Evolutionary conservation across 2,888 invertebrate genomes (phyloP).

Genomic region (Chloroclystis v-ata): DNA sequence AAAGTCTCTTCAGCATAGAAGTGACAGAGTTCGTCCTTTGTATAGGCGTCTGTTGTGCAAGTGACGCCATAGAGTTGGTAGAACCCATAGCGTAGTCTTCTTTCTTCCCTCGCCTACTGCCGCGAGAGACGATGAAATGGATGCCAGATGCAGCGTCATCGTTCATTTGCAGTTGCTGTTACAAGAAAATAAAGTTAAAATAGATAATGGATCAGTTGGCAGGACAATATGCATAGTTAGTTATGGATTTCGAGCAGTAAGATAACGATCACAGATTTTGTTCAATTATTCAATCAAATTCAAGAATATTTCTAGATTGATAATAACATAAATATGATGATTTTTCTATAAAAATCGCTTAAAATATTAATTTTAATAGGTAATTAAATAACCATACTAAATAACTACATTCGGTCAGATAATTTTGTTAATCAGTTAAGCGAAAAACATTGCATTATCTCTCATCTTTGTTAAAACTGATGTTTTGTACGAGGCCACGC

Average conservation of each 20-base stretch:
- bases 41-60: conserved; percentile 80
- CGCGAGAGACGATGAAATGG: conserved; percentile 82
- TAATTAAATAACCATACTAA: too few relatives aligned
- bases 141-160: conserved; percentile 86
- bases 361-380: too few relatives aligned
- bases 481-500: conserved; percentile 15
- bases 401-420: too few relatives aligned
- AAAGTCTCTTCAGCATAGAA: conserved; percentile 85
- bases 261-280: not conserved
- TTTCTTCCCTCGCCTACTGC: conserved; percentile 64
- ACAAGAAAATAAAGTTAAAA: not conserved
- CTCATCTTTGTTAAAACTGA: not conserved
- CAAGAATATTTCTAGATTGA: too few relatives aligned
- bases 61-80: conserved; percentile 75
- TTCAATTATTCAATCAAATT: not conserved
- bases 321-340: too few relatives aligned
- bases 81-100: conserved; percentile 72
- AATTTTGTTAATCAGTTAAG: too few relatives aligned
- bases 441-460: not conserved
- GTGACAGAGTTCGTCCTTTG: conserved; percentile 87
- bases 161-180: conserved; percentile 75
- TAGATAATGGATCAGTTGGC: too few relatives aligned
- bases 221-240: too few relatives aligned
- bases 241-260: not conserved
- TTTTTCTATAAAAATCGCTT: too few relatives aligned